These are phyloP conservation scores for Trichosurus vulpecula DNA, from an alignment of 2,797 vertebrate species.

Conservation along the genomic window DNA sequence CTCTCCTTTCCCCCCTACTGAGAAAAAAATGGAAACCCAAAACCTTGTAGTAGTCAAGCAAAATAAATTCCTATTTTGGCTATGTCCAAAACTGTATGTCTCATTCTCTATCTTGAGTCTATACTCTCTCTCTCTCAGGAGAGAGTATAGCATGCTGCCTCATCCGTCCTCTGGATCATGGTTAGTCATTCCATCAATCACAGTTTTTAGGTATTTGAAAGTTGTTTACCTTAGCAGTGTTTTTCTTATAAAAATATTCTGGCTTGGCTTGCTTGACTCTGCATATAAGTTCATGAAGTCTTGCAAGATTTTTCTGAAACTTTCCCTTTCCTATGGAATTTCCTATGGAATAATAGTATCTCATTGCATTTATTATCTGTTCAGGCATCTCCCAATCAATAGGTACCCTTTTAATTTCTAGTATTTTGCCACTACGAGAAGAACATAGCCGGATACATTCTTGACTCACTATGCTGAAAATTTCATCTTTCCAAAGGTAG, in stretches of 20 bases:
- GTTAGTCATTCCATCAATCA: not conserved
- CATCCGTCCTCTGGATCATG: not conserved
- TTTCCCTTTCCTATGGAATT: not conserved
- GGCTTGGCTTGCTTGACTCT: not conserved
- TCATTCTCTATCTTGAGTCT: not conserved
- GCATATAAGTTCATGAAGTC: not conserved
- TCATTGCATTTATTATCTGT: not conserved
- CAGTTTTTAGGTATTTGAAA: not conserved
- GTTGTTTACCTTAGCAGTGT: not conserved
- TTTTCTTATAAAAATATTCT: not conserved
- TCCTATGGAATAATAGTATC: not conserved
- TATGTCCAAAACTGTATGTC: not conserved
- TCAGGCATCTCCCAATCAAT: not conserved
- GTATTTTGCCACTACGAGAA: not conserved
- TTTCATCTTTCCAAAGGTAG: not conserved
- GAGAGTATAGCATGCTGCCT: not conserved
- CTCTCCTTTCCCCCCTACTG: not conserved
- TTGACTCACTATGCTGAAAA: not conserved
- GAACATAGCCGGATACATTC: not conserved
- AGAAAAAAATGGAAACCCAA: not conserved
- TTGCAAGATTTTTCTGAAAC: not conserved
- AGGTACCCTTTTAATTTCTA: not conserved
- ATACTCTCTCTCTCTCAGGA: not conserved
- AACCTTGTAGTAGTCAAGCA: not conserved
- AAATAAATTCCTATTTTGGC: not conserved